A percentile compares a stretch with the other conserved stretches of the same genome.
Evolutionary conservation across 23 tunicate species (phyloP).

Genomic region (Clavelina lepadiformis): DNA sequence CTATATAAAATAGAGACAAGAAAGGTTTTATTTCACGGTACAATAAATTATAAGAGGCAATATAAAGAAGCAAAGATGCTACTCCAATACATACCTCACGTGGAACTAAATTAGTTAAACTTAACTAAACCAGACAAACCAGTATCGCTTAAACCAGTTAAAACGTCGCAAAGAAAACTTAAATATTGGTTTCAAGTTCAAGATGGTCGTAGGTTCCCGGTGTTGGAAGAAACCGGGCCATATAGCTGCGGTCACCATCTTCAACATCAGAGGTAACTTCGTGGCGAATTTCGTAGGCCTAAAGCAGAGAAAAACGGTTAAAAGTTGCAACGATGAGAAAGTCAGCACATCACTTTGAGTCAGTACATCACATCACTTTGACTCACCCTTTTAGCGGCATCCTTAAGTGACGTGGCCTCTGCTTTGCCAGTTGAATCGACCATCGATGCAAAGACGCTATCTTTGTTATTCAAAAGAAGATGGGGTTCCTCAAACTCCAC

Average conservation of each 20-base stretch:
- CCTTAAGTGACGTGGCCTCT: conserved; percentile 19
- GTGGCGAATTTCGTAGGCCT: conserved; percentile 28
- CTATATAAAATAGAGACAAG: too few species aligned
- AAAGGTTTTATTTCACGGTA: too few species aligned
- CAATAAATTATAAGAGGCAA: too few species aligned
- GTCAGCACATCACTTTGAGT: too few species aligned
- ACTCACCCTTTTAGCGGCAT: conserved; percentile 11
- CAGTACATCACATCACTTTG: background rate
- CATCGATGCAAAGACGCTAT: conserved; percentile 26
- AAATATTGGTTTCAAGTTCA: conserved; percentile 40
- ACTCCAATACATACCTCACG: too few species aligned
- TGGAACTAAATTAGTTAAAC: too few species aligned
- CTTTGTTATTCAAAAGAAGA: conserved; percentile 14
- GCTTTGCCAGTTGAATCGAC: conserved; percentile 6
- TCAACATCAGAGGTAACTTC: conserved; percentile 3
- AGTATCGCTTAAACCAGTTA: too few species aligned
- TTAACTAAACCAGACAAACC: too few species aligned
- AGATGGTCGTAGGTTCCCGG: conserved; percentile 40
- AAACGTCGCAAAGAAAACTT: too few species aligned
- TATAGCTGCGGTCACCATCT: conserved; percentile 26
- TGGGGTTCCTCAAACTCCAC: conserved; percentile 66
- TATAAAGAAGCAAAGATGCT: too few species aligned
- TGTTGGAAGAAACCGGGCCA: conserved; percentile 25
- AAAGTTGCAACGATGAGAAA: too few species aligned
- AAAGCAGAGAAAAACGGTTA: background rate